Evolutionary conservation across 53 echinoderm and acorn worm species (phyloP), one percentile per base, ranked within the genome.

Genomic region (Pentamera pediparva): DNA sequence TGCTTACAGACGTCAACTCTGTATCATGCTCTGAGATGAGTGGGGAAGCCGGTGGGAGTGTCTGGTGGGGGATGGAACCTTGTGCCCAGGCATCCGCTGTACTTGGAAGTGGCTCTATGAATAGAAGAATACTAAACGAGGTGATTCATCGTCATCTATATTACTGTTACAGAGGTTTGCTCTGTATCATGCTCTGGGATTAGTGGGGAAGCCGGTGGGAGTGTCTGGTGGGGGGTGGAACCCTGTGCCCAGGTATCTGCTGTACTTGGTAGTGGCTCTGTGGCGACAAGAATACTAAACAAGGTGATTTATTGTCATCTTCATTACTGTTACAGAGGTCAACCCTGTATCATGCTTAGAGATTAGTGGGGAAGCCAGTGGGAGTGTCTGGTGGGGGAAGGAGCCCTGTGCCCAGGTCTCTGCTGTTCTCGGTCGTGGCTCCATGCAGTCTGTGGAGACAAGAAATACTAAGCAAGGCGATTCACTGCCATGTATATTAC

Each of bases 361-460:
- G 28, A 85, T 30, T 2, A 81, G 31, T 24, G 96, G 90, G 1
- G 96, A 90, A 3, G 76, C 36, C 22, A 85, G 80, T 12, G 96
- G 96, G 12, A 82, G 73, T 31, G 87, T 76, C 52, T 82, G 81
- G 47, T 84, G 82, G 24, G 96, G 96, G 26, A 96, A 90, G 0
- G 91, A 91, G 13, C 96, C 96, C 65, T 96, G 96, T 37, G 96
- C 96, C 96, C 96, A 96, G 8, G 96, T 87, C 78, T 96, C 96
- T 32, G 91, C 87, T 8, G 79, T 61, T 33, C 85, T 84, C 12
- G 96, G 88, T 54, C 74, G 51, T 5, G 96, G 91, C 32, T 96
- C 96, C 91, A 65, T 22, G 43, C 38, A 22, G 43, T 8, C 8
- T n/a, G n/a, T n/a, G n/a, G 43, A 63, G 13, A 59, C 6, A 8